Conservation (phyloP, 1,140 invertebrate genomes). For the Drosophila grimshawi region DNA sequence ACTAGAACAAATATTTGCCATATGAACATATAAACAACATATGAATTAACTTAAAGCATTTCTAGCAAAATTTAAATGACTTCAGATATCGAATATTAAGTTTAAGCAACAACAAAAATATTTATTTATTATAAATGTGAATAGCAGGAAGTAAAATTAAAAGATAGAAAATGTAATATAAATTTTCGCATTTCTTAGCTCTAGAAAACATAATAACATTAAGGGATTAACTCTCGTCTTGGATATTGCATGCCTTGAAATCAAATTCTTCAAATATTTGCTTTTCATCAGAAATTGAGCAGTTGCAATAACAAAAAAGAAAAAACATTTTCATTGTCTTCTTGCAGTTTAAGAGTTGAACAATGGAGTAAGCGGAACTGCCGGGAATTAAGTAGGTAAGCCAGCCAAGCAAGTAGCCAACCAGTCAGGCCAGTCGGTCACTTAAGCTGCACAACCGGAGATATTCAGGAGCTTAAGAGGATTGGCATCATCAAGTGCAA, state of each 20-base stretch:
- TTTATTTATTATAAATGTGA: not conserved
- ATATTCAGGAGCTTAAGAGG: conserved; percentile 6
- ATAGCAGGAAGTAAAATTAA: too few relatives aligned
- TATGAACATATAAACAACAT: conserved; percentile 32
- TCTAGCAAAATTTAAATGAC: conserved; percentile 7
- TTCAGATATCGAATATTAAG: not conserved
- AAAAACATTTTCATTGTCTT: conserved; percentile 1
- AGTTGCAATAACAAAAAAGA: not conserved
- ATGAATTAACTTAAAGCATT: conserved; percentile 21
- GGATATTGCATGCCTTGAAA: too few relatives aligned
- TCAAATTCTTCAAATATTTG: too few relatives aligned
- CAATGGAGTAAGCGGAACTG: conserved; percentile 3
- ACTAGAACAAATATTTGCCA: conserved; percentile 47
- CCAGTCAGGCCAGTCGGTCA: not conserved
- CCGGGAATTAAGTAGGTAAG: not conserved
- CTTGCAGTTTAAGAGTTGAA: conserved; percentile 8
- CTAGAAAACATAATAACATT: too few relatives aligned
- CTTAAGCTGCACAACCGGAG: conserved; percentile 5
- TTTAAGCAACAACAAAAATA: not conserved
- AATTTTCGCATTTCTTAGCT: too few relatives aligned
- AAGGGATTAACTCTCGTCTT: too few relatives aligned
- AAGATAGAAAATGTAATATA: too few relatives aligned
- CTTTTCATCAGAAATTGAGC: too few relatives aligned
- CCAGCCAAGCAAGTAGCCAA: not conserved
- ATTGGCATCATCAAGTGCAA: conserved; percentile 30